Evolutionary conservation across 2,888 invertebrate species (phyloP).

Genomic region (Dendrolimus pini): DNA sequence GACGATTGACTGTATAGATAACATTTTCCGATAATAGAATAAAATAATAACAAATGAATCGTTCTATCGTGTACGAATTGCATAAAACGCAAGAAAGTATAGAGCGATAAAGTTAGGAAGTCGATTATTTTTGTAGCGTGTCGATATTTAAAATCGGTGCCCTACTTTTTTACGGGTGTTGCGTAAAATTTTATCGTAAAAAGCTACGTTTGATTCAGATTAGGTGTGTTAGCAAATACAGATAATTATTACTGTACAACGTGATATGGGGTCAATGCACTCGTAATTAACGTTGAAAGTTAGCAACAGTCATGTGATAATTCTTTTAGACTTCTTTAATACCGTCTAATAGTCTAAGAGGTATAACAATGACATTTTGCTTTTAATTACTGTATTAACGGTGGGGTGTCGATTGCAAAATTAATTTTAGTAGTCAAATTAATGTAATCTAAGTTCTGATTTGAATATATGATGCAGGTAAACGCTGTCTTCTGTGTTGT

Average conservation of each 20-base stretch:
- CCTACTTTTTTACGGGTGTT: slow-evolving; percentile 34
- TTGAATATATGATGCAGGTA: too few relatives aligned
- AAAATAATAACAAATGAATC: slow-evolving; percentile 11
- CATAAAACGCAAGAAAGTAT: slow-evolving; percentile 30
- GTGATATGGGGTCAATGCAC: background rate
- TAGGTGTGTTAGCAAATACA: slow-evolving; percentile 16
- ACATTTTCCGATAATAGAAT: background rate
- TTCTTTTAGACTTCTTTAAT: too few relatives aligned
- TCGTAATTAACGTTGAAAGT: background rate
- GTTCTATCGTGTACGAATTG: slow-evolving; percentile 20
- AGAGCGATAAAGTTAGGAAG: slow-evolving; percentile 21
- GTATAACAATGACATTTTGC: too few relatives aligned
- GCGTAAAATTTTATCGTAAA: slow-evolving; percentile 33
- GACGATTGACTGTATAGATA: too few relatives aligned
- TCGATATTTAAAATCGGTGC: slow-evolving; percentile 29
- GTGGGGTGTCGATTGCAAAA: too few relatives aligned
- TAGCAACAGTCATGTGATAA: too few relatives aligned
- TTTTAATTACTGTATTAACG: too few relatives aligned
- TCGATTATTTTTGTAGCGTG: slow-evolving; percentile 19
- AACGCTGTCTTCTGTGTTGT: too few relatives aligned
- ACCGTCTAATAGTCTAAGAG: too few relatives aligned
- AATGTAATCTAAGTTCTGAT: too few relatives aligned
- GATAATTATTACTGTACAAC: slow-evolving; percentile 25
- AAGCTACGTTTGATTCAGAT: slow-evolving; percentile 27
- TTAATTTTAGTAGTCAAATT: too few relatives aligned